A percentile compares a stretch with the other conserved stretches of the same genome.
Evolutionary conservation across 2,113 vertebrate genomes (phyloP).

Genomic region (Istiophorus platypterus): DNA sequence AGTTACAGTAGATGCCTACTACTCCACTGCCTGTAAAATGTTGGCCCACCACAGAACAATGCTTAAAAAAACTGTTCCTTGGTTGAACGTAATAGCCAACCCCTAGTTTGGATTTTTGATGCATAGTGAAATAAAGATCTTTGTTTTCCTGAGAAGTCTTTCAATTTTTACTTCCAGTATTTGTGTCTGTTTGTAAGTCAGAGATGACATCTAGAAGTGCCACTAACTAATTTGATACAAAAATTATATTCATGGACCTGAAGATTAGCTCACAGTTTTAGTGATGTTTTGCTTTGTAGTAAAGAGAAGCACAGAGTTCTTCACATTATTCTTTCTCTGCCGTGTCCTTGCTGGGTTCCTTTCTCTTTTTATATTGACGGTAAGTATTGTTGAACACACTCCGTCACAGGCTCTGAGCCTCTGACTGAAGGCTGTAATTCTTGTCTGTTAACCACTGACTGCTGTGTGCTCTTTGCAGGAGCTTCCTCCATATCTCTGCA

Average conservation of each 20-base stretch:
- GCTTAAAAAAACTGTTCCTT: too few relatives aligned
- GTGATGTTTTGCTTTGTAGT: neutral
- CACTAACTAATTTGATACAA: neutral
- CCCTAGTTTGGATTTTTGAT: neutral
- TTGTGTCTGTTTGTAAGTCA: slow-evolving; percentile 1
- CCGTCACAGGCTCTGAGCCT: neutral
- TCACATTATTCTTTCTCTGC: neutral
- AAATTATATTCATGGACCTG: neutral
- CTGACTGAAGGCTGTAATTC: neutral
- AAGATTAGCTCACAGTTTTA: slow-evolving; percentile 4
- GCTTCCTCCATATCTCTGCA: slow-evolving; percentile 93
- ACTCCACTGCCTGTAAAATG: neutral
- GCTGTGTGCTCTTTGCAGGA: slow-evolving; percentile 86
- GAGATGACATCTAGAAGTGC: neutral
- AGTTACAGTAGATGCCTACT: neutral
- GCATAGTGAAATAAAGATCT: neutral
- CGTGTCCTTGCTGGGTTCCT: neutral
- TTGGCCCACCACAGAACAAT: neutral
- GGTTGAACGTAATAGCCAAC: neutral
- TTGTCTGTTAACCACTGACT: slow-evolving; percentile 23
- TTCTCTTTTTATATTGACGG: neutral
- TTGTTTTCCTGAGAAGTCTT: neutral
- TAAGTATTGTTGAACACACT: neutral
- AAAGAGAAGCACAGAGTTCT: neutral
- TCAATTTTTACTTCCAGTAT: neutral